A percentile compares a stretch with the other conserved stretches of the same genome.
These are phyloP conservation scores for Onychostoma macrolepis DNA, from an alignment of 2,113 vertebrate genomes.

Conservation along the genomic window DNA sequence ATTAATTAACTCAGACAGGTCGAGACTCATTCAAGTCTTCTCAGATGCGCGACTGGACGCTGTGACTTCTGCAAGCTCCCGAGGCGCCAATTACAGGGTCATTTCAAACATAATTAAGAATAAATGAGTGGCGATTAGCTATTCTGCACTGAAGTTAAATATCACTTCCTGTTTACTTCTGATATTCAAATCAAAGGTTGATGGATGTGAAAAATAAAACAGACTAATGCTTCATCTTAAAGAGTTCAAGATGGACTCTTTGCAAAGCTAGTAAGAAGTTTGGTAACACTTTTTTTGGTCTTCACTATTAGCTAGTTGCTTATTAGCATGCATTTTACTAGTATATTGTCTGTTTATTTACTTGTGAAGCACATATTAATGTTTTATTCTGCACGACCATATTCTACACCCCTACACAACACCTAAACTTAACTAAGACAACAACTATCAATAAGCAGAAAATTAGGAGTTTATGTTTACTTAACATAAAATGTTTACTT, in stretches of 20 bases:
- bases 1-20: constrained; percentile 31
- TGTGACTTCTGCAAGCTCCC: not conserved
- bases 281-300: too few species aligned
- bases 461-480: not conserved
- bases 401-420: not conserved
- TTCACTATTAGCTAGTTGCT: not conserved
- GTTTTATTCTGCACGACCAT: not conserved
- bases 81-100: not conserved
- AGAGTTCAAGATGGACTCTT: not conserved
- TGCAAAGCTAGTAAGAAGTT: not conserved
- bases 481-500: not conserved
- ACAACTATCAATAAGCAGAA: not conserved
- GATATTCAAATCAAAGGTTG: not conserved
- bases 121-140: constrained; percentile 10
- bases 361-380: not conserved
- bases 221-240: not conserved
- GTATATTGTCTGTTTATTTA: not conserved
- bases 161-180: not conserved
- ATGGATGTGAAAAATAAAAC: not conserved
- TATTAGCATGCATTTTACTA: not conserved
- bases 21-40: not conserved
- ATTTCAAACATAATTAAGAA: constrained; percentile 23
- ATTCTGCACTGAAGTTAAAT: not conserved
- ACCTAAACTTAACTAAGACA: not conserved
- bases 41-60: not conserved